Base-by-base conservation (phyloP, 2,888 invertebrate species). In the Diadegma fenestrale region DNA sequence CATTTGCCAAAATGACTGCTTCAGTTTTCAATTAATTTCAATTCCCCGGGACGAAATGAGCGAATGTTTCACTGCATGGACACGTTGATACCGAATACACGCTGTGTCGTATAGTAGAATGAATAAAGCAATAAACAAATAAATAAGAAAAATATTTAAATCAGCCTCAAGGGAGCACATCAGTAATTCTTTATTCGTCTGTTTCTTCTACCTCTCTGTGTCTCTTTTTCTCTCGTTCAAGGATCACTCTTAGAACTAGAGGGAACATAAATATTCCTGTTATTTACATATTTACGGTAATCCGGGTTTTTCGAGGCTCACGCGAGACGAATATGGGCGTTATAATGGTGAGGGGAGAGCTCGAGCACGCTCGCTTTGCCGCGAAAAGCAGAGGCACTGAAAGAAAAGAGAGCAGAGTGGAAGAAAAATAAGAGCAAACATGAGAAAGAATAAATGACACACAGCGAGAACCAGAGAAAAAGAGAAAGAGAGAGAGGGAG, bases 251-350 rank as follows among this genome's bases (percentile, higher is more conserved):
- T 30, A 73, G 68, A 22, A 61, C 72, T 2, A 66, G 37, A 37
- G 19, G 58, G 45, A 45, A 79, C 82, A 85, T 76, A 80, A 73
- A 82, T 82, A 82, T 77, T 68, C 61, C 33, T 51, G 45, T 79
- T 82, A 82, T 85, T 80, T 82, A 68, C 82, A 85, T 85, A 85
- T 85, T 82, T 77, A 80, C 66, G 66, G 66, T 82, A 85, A 85
- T 82, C 85, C 82, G 10, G 63, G 63, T n/a, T 17, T 73, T 19
- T 37, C 51, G 63, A 51, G 69, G 73, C 84, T 61, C 72, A 64
- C 72, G 66, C 58, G 66, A 84, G 76, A 78, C 72, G 63, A 81
- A 73, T 77, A 84, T 73, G 66, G 45, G 78, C 45, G 22, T 45
- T 75, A 72, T 64, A 73, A 80, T 51, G 30, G 6, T 30, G 26